Conservation (phyloP, 2,888 invertebrate species). For the Saturnia pavonia region DNA sequence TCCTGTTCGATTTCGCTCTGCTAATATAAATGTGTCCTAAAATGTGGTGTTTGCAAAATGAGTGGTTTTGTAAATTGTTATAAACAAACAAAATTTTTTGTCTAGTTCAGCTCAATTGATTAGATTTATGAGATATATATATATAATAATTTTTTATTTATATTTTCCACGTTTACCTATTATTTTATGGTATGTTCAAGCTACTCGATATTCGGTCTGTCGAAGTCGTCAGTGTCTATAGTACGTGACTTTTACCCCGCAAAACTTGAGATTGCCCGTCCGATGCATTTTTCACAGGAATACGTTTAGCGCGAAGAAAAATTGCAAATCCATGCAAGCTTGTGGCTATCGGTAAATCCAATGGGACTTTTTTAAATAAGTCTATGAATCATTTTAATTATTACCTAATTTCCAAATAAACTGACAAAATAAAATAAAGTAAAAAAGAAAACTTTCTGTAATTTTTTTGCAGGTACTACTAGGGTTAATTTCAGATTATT, state of each 20-base stretch:
- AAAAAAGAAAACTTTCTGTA: no score
- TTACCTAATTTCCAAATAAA: no score
- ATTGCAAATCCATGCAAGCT: conserved; percentile 54
- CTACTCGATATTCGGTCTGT: conserved; percentile 52
- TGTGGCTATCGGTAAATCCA: not conserved
- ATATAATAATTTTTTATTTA: not conserved
- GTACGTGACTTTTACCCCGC: conserved; percentile 65
- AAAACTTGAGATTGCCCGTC: conserved; percentile 45
- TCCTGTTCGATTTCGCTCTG: not conserved
- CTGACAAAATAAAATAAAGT: no score
- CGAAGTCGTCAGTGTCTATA: conserved; percentile 57
- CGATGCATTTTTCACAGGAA: conserved; percentile 62
- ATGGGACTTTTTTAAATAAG: not conserved
- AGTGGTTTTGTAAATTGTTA: no score
- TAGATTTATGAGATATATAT: not conserved
- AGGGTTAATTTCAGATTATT: no score
- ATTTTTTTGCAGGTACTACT: no score
- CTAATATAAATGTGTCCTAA: no score
- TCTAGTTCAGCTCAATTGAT: not conserved
- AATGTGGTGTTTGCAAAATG: no score
- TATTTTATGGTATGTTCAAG: not conserved
- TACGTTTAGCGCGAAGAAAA: conserved; percentile 59
- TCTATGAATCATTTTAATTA: no score
- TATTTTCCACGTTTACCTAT: not conserved
- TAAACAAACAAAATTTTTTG: no score